Percentiles rank a stretch among this genome's conserved stretches.
Evolutionary conservation across 2,888 invertebrate species (phyloP).

Genomic region (Apodemia zela): DNA sequence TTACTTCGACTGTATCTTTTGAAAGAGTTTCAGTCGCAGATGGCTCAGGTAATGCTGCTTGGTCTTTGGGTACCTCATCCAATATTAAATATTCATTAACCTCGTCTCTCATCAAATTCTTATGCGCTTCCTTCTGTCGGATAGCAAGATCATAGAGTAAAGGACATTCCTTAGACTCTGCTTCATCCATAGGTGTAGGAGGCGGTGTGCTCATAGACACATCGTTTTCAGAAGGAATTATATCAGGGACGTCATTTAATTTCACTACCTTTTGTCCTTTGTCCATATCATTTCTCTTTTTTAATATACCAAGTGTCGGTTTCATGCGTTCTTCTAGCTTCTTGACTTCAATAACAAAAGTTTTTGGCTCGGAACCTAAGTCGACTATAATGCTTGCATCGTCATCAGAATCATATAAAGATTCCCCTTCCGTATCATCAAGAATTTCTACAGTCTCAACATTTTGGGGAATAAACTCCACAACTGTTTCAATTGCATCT

Average conservation of each 20-base stretch:
- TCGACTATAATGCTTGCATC: slow-evolving; percentile 34
- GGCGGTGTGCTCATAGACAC: slow-evolving; percentile 34
- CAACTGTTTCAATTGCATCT: slow-evolving; percentile 70
- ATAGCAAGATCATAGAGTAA: slow-evolving; percentile 40
- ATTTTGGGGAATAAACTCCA: slow-evolving; percentile 75
- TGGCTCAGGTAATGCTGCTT: slow-evolving; percentile 57
- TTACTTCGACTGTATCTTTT: slow-evolving; percentile 22
- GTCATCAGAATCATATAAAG: slow-evolving; percentile 48
- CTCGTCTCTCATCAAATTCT: slow-evolving; percentile 41
- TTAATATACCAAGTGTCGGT: slow-evolving; percentile 60
- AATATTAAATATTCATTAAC: slow-evolving; percentile 52
- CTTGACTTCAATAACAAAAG: slow-evolving; percentile 63
- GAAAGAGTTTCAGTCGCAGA: slow-evolving; percentile 46
- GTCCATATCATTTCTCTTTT: slow-evolving; percentile 41
- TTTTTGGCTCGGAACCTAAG: slow-evolving; percentile 55
- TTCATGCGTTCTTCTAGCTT: slow-evolving; percentile 59
- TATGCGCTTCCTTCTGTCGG: slow-evolving; percentile 39
- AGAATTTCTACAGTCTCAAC: slow-evolving; percentile 79
- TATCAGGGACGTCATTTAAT: slow-evolving; percentile 46
- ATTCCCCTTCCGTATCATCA: slow-evolving; percentile 73
- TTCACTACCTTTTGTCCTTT: slow-evolving; percentile 42
- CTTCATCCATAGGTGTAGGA: slow-evolving; percentile 40
- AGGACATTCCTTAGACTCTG: slow-evolving; percentile 40
- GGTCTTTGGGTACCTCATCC: slow-evolving; percentile 55
- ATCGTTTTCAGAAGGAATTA: slow-evolving; percentile 41